Conservation (phyloP, 2,113 vertebrate genomes). For the Pungitius pungitius region DNA sequence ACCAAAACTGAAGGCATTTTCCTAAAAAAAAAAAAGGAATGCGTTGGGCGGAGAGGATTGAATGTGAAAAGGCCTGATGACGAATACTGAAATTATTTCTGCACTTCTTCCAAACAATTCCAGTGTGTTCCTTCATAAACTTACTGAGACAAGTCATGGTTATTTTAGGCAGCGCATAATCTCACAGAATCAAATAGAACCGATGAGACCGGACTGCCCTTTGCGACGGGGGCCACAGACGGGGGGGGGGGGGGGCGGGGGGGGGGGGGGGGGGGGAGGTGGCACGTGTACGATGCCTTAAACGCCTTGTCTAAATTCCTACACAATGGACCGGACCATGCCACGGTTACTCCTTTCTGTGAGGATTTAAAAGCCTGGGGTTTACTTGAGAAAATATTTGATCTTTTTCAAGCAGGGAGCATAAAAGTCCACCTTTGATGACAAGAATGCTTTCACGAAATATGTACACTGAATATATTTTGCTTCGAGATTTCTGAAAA, state of each 20-base stretch:
- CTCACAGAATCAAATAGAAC: constrained; percentile 29
- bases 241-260: too few relatives aligned
- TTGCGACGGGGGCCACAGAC: constrained; percentile 56
- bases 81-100: background rate
- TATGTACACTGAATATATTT: background rate
- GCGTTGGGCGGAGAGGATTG: background rate
- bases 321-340: too few relatives aligned
- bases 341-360: too few relatives aligned
- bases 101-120: background rate
- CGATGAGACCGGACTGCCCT: constrained; percentile 47
- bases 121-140: too few relatives aligned
- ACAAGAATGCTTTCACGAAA: background rate
- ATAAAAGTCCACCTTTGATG: background rate
- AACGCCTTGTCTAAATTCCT: too few relatives aligned
- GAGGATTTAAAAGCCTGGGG: background rate
- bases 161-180: background rate
- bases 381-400: background rate
- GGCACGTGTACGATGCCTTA: too few relatives aligned
- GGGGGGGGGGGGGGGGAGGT: too few relatives aligned
- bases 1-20: background rate
- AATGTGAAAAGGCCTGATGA: background rate
- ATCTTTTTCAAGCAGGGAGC: background rate
- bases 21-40: background rate
- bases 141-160: background rate
- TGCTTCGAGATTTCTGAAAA: background rate